phyloP scores from a whole-genome alignment of 2,888 invertebrate species.

The Epsilonema sp. region DNA sequence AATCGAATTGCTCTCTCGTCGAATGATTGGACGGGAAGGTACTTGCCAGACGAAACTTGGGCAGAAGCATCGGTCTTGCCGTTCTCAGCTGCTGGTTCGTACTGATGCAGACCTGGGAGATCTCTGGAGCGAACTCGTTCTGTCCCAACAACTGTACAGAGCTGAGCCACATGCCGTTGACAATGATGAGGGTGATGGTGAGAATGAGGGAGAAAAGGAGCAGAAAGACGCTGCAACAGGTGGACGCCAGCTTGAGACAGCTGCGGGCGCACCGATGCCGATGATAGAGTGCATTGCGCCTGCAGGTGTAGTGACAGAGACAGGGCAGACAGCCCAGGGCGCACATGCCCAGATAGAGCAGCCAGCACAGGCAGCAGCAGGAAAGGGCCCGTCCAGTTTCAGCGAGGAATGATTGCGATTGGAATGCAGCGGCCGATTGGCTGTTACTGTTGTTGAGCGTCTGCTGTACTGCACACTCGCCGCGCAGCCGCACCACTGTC shows the following conservation, averaged over 20 bases:
- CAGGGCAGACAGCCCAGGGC: conserved; percentile 3
- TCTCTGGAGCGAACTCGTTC: conserved; percentile 1
- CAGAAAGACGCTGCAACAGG: conserved; percentile 1
- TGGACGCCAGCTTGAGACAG: conserved; percentile 1
- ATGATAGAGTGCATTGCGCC: background rate
- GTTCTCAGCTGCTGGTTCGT: background rate
- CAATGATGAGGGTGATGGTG: background rate
- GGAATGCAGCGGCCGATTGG: too few relatives aligned
- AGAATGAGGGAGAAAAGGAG: background rate
- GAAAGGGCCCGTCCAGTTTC: too few relatives aligned
- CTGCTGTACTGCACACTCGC: too few relatives aligned
- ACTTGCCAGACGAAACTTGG: too few relatives aligned
- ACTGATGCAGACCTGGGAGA: background rate
- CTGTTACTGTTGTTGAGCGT: too few relatives aligned
- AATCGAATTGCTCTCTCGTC: background rate
- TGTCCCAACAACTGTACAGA: conserved; percentile 4
- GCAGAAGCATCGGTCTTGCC: background rate
- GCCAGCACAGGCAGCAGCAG: conserved; percentile 1
- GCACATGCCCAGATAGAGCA: conserved; percentile 1
- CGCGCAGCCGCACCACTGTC: too few relatives aligned
- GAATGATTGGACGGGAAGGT: too few relatives aligned
- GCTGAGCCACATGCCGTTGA: conserved; percentile 5
- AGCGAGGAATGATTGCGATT: too few relatives aligned
- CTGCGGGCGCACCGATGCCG: conserved; percentile 4
- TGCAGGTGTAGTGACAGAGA: conserved; percentile 4